phyloP scores from a whole-genome alignment of 2,888 invertebrate species.

The Pheosia gnoma region DNA sequence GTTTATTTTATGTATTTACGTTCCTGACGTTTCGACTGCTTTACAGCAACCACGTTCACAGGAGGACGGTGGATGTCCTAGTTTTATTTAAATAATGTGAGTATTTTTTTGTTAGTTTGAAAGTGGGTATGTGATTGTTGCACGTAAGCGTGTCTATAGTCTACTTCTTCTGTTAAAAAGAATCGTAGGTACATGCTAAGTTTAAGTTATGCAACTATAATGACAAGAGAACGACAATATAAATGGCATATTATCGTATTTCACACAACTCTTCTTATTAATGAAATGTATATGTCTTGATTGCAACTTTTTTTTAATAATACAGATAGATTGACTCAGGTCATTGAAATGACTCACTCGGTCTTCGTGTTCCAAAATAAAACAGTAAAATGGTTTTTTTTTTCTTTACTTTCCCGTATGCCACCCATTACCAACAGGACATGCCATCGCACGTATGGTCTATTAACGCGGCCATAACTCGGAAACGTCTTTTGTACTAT shows the following conservation, averaged over 20 bases:
- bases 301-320: not conserved
- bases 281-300: not conserved
- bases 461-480: slow-evolving; percentile 65
- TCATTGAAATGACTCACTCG: not conserved
- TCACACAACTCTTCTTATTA: no score
- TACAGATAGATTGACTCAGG: not conserved
- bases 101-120: not conserved
- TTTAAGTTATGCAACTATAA: not conserved
- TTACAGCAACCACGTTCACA: no score
- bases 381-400: slow-evolving; percentile 1
- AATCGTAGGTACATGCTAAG: no score
- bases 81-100: no score
- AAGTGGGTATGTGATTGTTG: not conserved
- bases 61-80: no score
- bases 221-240: not conserved
- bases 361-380: not conserved
- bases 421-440: slow-evolving; percentile 47
- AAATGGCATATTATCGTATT: no score
- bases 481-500: slow-evolving; percentile 60
- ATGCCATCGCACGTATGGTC: slow-evolving; percentile 57
- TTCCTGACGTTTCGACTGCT: no score
- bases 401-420: slow-evolving; percentile 17
- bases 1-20: no score
- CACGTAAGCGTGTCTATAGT: no score
- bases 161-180: no score